Conservation (phyloP, 2,113 vertebrate genomes). For the Nyctibius bracteatus region DNA sequence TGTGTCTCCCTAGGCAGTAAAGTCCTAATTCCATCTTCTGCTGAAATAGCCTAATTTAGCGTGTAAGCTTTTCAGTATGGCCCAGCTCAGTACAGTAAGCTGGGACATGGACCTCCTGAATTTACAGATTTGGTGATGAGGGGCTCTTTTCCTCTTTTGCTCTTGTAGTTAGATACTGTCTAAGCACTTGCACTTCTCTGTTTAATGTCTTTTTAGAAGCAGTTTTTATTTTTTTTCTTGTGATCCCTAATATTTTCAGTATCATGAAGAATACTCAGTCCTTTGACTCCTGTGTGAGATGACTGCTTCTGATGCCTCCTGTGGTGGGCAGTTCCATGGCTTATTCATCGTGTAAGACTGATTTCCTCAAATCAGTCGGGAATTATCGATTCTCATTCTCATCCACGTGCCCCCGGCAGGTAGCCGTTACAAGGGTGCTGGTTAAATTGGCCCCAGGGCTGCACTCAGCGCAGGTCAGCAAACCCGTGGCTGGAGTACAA, state of each 20-base stretch:
- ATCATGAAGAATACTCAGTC: neutral
- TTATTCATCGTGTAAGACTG: fast-evolving
- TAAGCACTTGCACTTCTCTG: neutral
- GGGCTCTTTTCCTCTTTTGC: neutral
- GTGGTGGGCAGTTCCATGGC: neutral
- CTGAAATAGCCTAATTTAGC: neutral
- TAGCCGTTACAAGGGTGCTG: neutral
- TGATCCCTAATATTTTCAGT: neutral
- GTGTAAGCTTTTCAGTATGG: neutral
- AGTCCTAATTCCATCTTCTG: neutral
- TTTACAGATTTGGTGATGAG: neutral
- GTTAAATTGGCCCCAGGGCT: neutral
- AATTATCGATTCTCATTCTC: neutral
- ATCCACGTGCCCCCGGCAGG: neutral
- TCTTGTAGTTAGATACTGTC: neutral
- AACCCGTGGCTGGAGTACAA: neutral
- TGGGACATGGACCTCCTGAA: neutral
- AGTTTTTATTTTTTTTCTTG: neutral
- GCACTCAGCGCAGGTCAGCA: neutral
- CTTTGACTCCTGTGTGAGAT: neutral
- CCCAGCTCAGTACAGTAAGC: neutral
- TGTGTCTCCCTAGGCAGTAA: neutral
- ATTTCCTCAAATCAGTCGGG: neutral
- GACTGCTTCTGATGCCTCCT: neutral
- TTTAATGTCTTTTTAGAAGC: neutral